Evolutionary conservation across 1,140 invertebrate genomes (phyloP).

Genomic region (Zophobas atratus): DNA sequence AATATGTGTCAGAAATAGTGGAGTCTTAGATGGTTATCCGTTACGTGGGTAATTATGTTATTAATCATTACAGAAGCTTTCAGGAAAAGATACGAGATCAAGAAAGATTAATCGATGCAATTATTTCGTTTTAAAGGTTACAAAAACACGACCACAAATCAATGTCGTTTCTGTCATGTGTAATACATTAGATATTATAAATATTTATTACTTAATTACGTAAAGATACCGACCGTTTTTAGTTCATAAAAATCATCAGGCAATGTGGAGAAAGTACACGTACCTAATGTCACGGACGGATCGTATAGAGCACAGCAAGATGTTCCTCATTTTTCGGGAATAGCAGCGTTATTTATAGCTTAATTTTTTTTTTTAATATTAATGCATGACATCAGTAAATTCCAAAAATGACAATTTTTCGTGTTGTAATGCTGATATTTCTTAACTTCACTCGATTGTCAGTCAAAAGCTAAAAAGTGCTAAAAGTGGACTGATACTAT

Average conservation of each 20-base stretch:
- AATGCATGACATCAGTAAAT: no score
- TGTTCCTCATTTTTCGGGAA: no score
- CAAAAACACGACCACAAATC: slow-evolving; percentile 37
- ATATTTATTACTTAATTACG: slow-evolving; percentile 43
- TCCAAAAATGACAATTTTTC: no score
- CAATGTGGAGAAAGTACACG: slow-evolving; percentile 12
- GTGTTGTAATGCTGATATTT: no score
- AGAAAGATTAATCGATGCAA: slow-evolving; percentile 35
- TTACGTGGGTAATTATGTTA: slow-evolving; percentile 36
- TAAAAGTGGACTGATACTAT: no score
- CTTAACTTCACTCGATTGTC: no score
- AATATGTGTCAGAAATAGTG: slow-evolving; percentile 26
- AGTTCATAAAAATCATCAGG: slow-evolving; percentile 37
- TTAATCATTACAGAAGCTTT: slow-evolving; percentile 38
- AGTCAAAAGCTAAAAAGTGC: no score
- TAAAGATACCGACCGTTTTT: slow-evolving; percentile 19
- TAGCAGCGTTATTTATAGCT: no score
- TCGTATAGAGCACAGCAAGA: no score
- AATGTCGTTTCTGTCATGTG: slow-evolving; percentile 35
- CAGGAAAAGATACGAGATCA: slow-evolving; percentile 33
- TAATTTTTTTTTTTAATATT: no score
- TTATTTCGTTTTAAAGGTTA: slow-evolving; percentile 42
- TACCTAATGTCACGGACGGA: slow-evolving; percentile 25
- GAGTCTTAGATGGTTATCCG: slow-evolving; percentile 24
- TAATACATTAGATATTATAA: slow-evolving; percentile 44